Percentiles rank a stretch among this genome's conserved stretches.
These are phyloP conservation scores for Andrena bicolor DNA, from an alignment of 2,888 invertebrate species.

Conservation along the genomic window DNA sequence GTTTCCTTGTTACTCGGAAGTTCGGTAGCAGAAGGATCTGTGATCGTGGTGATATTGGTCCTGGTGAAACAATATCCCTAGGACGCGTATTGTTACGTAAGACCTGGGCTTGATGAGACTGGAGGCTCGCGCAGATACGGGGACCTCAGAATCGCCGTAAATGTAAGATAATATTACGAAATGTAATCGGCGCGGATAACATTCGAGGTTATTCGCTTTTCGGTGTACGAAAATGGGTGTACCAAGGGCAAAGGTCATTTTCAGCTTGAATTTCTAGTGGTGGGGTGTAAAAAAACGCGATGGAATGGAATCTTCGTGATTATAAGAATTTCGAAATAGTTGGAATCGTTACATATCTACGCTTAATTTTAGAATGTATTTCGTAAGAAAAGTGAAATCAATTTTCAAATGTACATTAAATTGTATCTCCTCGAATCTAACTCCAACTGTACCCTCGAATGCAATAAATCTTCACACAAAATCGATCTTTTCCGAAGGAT, in stretches of 20 bases:
- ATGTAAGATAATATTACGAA: slow-evolving; percentile 11
- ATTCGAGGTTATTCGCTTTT: slow-evolving; percentile 27
- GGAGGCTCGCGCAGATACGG: background rate
- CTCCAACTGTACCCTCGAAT: too few relatives aligned
- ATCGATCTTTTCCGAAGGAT: too few relatives aligned
- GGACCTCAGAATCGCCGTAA: slow-evolving; percentile 3
- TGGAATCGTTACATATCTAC: background rate
- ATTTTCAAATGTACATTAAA: background rate
- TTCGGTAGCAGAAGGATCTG: background rate
- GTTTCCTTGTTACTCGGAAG: background rate
- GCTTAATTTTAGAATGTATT: background rate
- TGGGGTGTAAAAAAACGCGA: background rate
- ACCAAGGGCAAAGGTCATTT: slow-evolving; percentile 22
- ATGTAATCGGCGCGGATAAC: slow-evolving; percentile 6
- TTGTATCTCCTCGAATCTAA: too few relatives aligned
- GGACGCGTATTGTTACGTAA: slow-evolving; percentile 4
- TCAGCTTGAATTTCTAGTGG: background rate
- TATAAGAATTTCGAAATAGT: background rate
- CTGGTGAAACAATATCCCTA: background rate
- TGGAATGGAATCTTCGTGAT: background rate
- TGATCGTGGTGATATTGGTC: background rate
- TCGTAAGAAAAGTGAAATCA: background rate
- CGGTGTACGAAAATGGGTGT: background rate
- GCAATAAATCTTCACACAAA: too few relatives aligned
- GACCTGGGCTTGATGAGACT: background rate